phyloP scores from a whole-genome alignment of 1,140 invertebrate genomes.

The Teleopsis dalmanni region DNA sequence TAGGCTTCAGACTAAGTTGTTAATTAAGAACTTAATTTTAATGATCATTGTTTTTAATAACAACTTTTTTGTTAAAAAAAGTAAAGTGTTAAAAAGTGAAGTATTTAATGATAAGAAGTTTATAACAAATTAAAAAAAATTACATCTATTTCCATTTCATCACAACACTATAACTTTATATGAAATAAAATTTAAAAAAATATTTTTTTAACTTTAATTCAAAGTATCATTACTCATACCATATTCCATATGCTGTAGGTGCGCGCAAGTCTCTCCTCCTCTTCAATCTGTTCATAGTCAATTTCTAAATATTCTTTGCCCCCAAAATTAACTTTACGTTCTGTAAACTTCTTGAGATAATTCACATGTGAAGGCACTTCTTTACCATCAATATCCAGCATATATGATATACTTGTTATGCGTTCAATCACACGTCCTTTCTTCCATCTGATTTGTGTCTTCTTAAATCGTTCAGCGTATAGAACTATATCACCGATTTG shows the following conservation, averaged over 20 bases:
- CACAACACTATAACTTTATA: background rate
- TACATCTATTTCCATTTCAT: background rate
- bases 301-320: constrained; percentile 41
- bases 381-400: constrained; percentile 36
- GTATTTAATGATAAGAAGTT: no score
- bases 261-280: constrained; percentile 35
- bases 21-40: no score
- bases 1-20: no score
- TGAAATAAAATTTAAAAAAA: background rate
- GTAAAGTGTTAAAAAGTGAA: no score
- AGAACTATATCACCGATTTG: constrained; percentile 35
- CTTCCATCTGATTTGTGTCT: constrained; percentile 39
- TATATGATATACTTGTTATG: constrained; percentile 41
- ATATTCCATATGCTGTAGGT: constrained; percentile 44
- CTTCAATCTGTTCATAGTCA: constrained; percentile 38
- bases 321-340: constrained; percentile 37
- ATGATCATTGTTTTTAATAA: no score
- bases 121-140: no score
- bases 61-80: no score
- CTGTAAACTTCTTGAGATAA: constrained; percentile 40
- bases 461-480: constrained; percentile 35
- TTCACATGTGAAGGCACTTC: constrained; percentile 37
- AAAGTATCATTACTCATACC: constrained; percentile 15
- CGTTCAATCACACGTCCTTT: constrained; percentile 31
- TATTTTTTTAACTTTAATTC: background rate